Evolutionary conservation across 2,113 vertebrate genomes (phyloP), one percentile per base, ranked within the genome.

Genomic region (Nesospiza acunhae): DNA sequence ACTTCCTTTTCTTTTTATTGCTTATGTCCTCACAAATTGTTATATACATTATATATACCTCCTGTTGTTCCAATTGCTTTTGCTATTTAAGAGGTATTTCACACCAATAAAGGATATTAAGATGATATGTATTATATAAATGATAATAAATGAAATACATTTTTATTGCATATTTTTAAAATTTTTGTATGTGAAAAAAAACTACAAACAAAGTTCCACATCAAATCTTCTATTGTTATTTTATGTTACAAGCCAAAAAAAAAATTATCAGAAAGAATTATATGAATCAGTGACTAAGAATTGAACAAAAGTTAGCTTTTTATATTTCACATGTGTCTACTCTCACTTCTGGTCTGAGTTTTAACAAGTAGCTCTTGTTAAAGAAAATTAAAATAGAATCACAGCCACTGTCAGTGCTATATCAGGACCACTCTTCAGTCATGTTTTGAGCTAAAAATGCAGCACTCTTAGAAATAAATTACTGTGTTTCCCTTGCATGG

Each of bases 31-130:
- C 41, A 91, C 30, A 92, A 63, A 64, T 59, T 83, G 10, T 42
- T 69, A 31, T 8, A 44, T 26, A 41, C 27, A 35, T 41, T 83
- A 58, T 27, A 55, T 12, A 78, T 22, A 90, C 13, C 37, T 91
- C 72, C 44, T 81, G 73, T 90, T 94, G 63, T 46, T 88, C 26
- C 52, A 91, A 42, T 70, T 76, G n/a, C 68, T 44, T 84, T 89
- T 95, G 22, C n/a, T 79, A 41, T 75, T 91, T 87, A 77, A 96
- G 82, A 94, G 50, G 96, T 90, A 90, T 70, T 78, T 90, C 58
- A 67, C 17, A 44, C 8, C 91, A 91, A 92, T 79, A 70, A 55
- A 91, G 60, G 46, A 46, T 60, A 70, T 88, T 88, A 73, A 47
- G 33, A 52, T 88, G 53, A 68, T 15, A 35, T 24, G 24, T 49